These are phyloP conservation scores for Cricetomys ansorgei DNA, from an alignment of 2,113 vertebrate species.

Conservation along the genomic window DNA sequence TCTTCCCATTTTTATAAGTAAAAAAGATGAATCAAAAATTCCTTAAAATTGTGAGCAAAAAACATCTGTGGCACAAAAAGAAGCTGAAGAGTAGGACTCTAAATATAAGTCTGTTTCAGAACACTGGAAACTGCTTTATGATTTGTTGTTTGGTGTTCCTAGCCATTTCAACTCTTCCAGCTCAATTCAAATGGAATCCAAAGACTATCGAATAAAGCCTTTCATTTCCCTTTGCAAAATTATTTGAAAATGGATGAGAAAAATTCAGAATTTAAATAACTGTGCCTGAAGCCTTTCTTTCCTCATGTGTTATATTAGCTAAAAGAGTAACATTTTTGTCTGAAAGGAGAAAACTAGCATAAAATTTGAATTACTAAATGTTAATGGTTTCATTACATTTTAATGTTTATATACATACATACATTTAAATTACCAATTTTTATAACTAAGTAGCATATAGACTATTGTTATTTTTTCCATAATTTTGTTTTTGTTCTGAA, in stretches of 20 bases:
- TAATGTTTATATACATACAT: neutral
- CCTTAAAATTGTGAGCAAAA: neutral
- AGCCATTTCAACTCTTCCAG: neutral
- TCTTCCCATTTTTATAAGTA: neutral
- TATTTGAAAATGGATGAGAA: slow-evolving; percentile 22
- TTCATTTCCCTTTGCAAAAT: slow-evolving; percentile 13
- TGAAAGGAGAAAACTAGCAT: neutral
- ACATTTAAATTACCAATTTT: neutral
- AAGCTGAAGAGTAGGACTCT: neutral
- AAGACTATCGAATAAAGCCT: neutral
- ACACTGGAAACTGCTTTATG: neutral
- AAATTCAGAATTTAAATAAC: neutral
- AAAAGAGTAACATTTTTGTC: neutral
- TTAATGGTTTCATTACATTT: neutral
- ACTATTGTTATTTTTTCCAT: neutral
- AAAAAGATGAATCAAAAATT: neutral
- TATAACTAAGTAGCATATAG: neutral
- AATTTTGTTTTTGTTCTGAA: neutral
- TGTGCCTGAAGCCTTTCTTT: neutral
- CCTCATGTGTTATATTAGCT: neutral
- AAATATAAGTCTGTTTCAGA: slow-evolving; percentile 3
- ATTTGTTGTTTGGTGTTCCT: neutral
- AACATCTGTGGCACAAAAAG: neutral
- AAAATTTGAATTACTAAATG: neutral
- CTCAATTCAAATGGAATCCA: neutral